Percentiles rank a stretch among this genome's conserved stretches.
Conservation (phyloP, 1,140 invertebrate species). For the Pantala flavescens region DNA sequence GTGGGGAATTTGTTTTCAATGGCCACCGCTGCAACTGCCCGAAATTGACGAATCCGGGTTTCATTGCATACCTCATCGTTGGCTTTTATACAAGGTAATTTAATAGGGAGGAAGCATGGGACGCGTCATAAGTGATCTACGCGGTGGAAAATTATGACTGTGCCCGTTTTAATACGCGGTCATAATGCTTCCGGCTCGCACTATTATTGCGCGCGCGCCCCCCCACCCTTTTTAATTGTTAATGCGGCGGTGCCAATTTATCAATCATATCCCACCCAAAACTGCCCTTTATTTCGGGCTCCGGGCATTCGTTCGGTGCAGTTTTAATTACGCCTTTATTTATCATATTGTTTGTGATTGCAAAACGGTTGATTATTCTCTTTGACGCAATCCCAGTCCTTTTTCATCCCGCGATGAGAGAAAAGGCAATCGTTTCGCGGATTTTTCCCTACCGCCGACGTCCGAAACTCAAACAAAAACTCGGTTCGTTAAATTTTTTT, state of each 20-base stretch:
- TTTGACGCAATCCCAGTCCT: not conserved
- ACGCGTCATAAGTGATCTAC: constrained; percentile 8
- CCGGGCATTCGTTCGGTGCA: constrained; percentile 1
- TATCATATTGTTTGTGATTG: constrained; percentile 10
- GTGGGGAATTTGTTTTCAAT: constrained; percentile 6
- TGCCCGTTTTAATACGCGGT: not conserved
- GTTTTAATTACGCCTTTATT: not conserved
- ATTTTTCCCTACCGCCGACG: not conserved
- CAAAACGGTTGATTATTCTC: not conserved
- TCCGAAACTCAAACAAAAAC: not conserved
- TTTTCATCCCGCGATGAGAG: not conserved
- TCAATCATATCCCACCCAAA: not conserved
- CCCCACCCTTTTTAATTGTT: not conserved
- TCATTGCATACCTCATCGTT: constrained; percentile 9
- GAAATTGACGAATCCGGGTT: constrained; percentile 1
- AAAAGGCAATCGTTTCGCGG: not conserved
- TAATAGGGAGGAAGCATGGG: not conserved
- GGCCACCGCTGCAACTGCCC: not conserved
- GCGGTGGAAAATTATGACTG: not conserved
- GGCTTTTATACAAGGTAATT: constrained; percentile 10
- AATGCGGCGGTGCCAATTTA: not conserved
- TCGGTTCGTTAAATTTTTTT: not conserved
- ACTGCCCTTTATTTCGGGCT: not conserved
- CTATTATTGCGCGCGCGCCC: not conserved
- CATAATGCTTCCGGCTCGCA: not conserved